Percentiles rank a stretch among this genome's conserved stretches.
phyloP scores from a whole-genome alignment of 1,140 invertebrate species.

The Palaemon carinicauda region DNA sequence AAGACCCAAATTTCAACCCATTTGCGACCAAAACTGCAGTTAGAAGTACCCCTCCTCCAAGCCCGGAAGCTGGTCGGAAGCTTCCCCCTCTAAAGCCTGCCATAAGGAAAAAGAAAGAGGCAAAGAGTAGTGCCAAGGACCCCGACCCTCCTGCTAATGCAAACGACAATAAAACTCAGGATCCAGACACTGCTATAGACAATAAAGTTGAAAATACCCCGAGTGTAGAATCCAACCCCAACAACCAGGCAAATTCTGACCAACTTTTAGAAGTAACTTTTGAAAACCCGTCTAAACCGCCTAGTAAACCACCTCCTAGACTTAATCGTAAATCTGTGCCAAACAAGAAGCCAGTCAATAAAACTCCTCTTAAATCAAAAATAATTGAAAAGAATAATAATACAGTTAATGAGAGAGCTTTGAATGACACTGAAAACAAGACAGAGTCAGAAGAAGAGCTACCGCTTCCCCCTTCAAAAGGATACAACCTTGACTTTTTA shows the following conservation, averaged over 20 bases:
- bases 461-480: conserved; percentile 51
- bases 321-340: not conserved
- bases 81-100: conserved; percentile 54
- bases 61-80: conserved; percentile 36
- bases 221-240: not conserved
- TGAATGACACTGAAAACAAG: not conserved
- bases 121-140: not conserved
- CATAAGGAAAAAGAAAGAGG: conserved; percentile 21
- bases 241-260: too few species aligned
- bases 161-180: not conserved
- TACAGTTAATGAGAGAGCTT: not conserved
- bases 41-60: conserved; percentile 46
- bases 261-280: not conserved
- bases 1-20: conserved; percentile 60
- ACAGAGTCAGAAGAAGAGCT: conserved; percentile 23
- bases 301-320: conserved; percentile 13
- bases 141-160: not conserved
- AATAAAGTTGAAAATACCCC: not conserved
- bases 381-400: conserved; percentile 40
- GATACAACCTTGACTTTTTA: conserved; percentile 58
- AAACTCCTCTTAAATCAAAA: conserved; percentile 18
- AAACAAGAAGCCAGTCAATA: not conserved
- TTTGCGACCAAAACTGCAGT: conserved; percentile 57
- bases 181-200: not conserved
- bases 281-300: not conserved